Percentiles rank a stretch among this genome's conserved stretches.
phyloP scores from a whole-genome alignment of 2,888 invertebrate genomes.

The Gonocerus acuteangulatus region DNA sequence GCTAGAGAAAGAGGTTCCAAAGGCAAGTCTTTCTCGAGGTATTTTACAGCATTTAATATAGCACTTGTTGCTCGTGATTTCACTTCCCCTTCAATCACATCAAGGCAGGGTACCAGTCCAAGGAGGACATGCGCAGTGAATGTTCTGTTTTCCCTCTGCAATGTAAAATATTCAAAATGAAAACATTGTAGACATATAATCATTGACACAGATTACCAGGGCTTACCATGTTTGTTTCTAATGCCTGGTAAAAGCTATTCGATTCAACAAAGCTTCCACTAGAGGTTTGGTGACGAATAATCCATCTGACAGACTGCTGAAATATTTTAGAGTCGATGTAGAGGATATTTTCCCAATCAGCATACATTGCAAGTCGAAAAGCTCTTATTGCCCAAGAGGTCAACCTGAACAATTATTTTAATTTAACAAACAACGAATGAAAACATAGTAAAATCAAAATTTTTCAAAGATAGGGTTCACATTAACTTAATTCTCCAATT shows the following conservation, averaged over 20 bases:
- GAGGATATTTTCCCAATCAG: constrained; percentile 51
- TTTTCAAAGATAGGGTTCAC: no score
- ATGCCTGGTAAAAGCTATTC: neutral
- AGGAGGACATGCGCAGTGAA: constrained; percentile 50
- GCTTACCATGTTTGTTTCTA: constrained; percentile 12
- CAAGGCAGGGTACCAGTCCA: constrained; percentile 43
- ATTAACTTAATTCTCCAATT: no score
- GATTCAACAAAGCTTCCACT: constrained; percentile 38
- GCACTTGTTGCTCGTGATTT: constrained; percentile 41
- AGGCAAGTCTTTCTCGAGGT: constrained; percentile 42
- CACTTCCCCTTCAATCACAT: constrained; percentile 41
- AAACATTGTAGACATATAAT: no score
- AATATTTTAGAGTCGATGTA: constrained; percentile 47
- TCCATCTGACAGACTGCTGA: constrained; percentile 42
- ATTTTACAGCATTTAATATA: constrained; percentile 41
- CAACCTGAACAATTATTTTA: constrained; percentile 42
- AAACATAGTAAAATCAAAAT: no score
- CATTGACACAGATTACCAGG: neutral
- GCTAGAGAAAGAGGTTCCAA: constrained; percentile 47
- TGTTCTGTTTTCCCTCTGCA: constrained; percentile 36
- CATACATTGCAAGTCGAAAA: constrained; percentile 47
- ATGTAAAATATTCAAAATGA: no score
- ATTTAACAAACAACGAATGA: neutral
- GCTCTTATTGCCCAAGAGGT: constrained; percentile 49
- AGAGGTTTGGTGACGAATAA: constrained; percentile 41